Base-by-base conservation (phyloP, 2,113 vertebrate genomes). In the Kryptolebias marmoratus region DNA sequence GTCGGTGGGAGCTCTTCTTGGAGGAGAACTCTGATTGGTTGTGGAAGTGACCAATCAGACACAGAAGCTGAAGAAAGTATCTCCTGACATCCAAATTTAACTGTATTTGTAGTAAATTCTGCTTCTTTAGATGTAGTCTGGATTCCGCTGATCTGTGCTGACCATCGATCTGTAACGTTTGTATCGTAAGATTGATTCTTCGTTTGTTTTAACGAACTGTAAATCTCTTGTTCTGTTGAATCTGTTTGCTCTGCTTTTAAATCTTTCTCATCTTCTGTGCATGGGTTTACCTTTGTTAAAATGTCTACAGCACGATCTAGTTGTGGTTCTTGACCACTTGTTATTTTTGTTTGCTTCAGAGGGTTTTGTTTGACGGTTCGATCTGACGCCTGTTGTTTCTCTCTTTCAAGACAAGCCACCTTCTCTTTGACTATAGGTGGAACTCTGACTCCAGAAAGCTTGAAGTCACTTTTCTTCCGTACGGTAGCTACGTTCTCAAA, bases 401-500 rank as follows among this genome's bases (percentile, higher is more conserved):
- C 22, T 47, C 55, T 78, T 74, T 88, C 77, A 48, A 69, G 30
- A 77, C 58, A 59, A 36, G 72, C 62, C 5, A 79, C 70, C 15
- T 50, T 83, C 39, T 88, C 50, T 52, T 87, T 86, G 18, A 64
- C 42, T 28, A 53, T 57, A 54, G 27, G 57, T 18, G 62, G n/a
- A 53, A 71, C 18, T 10, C 62, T 81, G 5, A 80, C 62, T 61
- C 49, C 57, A 49, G 70, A 70, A 72, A 15, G 13, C 56, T 63
- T 87, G 0, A 81, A 47, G 42, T 82, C 64, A 31, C 48, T 65
- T 63, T 91, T 88, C 0, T 92, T 93, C 50, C 87, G 81, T 16
- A 95, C 83, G 31, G 85, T 77, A 22, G 90, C 71, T 0, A 86
- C 91, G 71, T 88, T 91, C 71, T 97, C 96, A 77, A 96, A 96